Conservation (phyloP, 2,113 vertebrate species). For the Pituophis catenifer region DNA sequence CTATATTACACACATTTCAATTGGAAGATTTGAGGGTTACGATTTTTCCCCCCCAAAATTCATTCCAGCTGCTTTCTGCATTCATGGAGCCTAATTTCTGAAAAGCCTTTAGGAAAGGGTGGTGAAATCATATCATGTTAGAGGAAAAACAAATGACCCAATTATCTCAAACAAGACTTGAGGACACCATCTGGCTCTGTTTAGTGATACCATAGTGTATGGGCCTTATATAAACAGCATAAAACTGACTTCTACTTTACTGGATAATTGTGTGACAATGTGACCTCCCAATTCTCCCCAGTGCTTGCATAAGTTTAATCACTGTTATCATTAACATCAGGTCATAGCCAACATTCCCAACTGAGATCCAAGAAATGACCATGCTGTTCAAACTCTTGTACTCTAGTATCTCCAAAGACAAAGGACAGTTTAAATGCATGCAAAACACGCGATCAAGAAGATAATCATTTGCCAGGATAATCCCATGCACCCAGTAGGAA, state of each 20-base stretch:
- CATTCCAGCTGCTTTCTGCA: slow-evolving; percentile 14
- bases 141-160: slow-evolving; percentile 49
- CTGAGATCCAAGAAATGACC: background rate
- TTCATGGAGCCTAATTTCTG: slow-evolving; percentile 13
- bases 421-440: background rate
- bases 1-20: background rate
- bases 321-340: background rate
- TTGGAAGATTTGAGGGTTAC: background rate
- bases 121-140: slow-evolving; percentile 31
- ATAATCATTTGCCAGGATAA: background rate
- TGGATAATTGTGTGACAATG: background rate
- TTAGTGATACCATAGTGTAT: slow-evolving; percentile 28
- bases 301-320: background rate
- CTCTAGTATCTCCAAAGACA: background rate
- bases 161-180: slow-evolving; percentile 44
- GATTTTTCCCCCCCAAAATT: background rate
- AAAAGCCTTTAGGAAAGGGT: slow-evolving; percentile 13
- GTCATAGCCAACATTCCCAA: background rate
- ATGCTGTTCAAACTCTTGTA: background rate
- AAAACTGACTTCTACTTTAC: slow-evolving; percentile 29
- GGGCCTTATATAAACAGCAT: slow-evolving; percentile 32
- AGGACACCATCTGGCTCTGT: slow-evolving; percentile 39
- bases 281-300: background rate
- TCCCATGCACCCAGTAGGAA: background rate
- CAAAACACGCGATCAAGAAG: background rate